Percentiles rank a stretch among this genome's conserved stretches.
These are phyloP conservation scores for Apostichopus californicus DNA, from an alignment of 35 echinoderm and acorn worm genomes.

Conservation along the genomic window DNA sequence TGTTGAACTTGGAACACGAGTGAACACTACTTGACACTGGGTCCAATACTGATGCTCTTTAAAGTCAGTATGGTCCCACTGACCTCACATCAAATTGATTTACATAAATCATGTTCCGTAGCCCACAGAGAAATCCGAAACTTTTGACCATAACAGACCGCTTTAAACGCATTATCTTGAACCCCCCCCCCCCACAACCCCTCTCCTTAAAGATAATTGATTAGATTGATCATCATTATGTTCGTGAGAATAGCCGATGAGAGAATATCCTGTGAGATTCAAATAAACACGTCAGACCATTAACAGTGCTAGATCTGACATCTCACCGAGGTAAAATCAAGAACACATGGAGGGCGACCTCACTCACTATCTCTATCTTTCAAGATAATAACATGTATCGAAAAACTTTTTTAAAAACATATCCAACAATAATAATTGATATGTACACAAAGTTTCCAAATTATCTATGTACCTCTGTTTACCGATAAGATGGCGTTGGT, in stretches of 20 bases:
- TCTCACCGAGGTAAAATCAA: not conserved
- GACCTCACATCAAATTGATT: too few relatives aligned
- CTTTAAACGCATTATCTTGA: too few relatives aligned
- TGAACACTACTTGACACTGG: too few relatives aligned
- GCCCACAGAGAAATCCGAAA: too few relatives aligned
- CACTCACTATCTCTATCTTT: not conserved
- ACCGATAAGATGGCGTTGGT: not conserved
- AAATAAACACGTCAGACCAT: not conserved
- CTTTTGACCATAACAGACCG: too few relatives aligned
- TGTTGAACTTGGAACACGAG: too few relatives aligned
- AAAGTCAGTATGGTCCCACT: too few relatives aligned
- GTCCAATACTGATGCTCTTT: too few relatives aligned
- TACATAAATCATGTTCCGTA: too few relatives aligned
- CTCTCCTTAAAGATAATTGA: too few relatives aligned
- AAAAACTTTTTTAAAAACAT: not conserved
- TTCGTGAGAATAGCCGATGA: not conserved
- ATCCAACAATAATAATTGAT: not conserved
- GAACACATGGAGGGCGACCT: not conserved
- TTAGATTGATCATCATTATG: not conserved
- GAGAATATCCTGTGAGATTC: not conserved
- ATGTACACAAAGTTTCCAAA: not conserved
- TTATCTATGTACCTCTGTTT: not conserved
- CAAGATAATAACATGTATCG: not conserved
- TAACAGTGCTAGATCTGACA: not conserved
- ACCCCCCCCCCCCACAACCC: too few relatives aligned